Conservation (phyloP, 2,797 vertebrate genomes). For the Clarias pachynema region DNA sequence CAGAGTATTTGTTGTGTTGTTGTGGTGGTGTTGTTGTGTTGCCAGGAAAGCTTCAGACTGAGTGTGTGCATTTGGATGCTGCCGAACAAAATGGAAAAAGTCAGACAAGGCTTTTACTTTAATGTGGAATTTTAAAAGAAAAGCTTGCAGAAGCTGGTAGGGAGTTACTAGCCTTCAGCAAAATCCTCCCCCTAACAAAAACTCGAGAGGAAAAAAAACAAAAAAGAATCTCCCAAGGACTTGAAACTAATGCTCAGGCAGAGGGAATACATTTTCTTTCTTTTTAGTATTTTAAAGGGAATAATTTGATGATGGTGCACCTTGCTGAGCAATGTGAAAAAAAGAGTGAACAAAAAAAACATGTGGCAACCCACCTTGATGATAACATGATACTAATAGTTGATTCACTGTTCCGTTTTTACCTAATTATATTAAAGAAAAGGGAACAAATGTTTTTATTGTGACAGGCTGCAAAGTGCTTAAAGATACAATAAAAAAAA, state of each 20-base stretch:
- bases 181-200: not conserved
- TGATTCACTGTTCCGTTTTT: too few species aligned
- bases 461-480: too few species aligned
- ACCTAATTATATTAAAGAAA: too few species aligned
- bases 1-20: too few species aligned
- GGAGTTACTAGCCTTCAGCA: not conserved
- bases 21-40: not conserved
- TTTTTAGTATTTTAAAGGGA: not conserved
- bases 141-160: not conserved
- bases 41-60: not conserved
- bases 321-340: not conserved
- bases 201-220: not conserved
- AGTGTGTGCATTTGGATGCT: not conserved
- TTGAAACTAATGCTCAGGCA: not conserved
- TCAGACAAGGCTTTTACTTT: conserved; percentile 5
- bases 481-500: too few species aligned
- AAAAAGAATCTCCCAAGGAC: not conserved
- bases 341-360: too few species aligned
- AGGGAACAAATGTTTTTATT: too few species aligned
- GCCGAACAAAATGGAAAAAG: not conserved
- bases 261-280: not conserved
- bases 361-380: not conserved
- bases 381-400: not conserved
- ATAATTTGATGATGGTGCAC: not conserved
- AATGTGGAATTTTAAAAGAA: not conserved